phyloP scores from a whole-genome alignment of 1,140 invertebrate genomes.

The Marisa cornuarietis region DNA sequence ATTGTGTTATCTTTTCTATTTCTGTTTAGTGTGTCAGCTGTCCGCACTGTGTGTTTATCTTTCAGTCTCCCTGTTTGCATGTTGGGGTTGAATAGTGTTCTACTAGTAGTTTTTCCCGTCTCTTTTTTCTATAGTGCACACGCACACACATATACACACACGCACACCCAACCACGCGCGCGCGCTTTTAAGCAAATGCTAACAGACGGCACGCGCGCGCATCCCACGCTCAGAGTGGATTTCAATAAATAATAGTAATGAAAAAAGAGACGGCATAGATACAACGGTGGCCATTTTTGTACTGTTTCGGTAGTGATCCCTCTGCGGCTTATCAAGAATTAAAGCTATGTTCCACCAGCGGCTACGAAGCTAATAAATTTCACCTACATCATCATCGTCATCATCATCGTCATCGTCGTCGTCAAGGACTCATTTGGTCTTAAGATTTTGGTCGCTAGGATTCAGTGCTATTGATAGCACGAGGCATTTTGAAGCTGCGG shows the following conservation, averaged over 20 bases:
- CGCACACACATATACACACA: background rate
- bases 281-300: no score
- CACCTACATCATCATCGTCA: no score
- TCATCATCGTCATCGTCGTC: background rate
- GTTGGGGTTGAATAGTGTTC: background rate
- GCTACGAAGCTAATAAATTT: no score
- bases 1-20: slow-evolving; percentile 5
- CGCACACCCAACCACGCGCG: background rate
- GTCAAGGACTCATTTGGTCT: background rate
- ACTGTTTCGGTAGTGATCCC: no score
- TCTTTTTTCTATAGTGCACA: background rate
- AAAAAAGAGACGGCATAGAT: no score
- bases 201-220: background rate
- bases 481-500: no score
- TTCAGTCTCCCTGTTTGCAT: background rate
- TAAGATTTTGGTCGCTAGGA: no score
- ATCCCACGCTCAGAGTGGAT: background rate
- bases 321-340: no score
- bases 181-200: background rate
- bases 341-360: no score
- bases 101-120: background rate
- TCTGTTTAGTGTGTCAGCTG: background rate
- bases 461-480: no score
- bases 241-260: no score
- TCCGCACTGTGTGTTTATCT: slow-evolving; percentile 1